phyloP scores from a whole-genome alignment of 2,888 invertebrate species.

The Poecilobothrus nobilitatus region DNA sequence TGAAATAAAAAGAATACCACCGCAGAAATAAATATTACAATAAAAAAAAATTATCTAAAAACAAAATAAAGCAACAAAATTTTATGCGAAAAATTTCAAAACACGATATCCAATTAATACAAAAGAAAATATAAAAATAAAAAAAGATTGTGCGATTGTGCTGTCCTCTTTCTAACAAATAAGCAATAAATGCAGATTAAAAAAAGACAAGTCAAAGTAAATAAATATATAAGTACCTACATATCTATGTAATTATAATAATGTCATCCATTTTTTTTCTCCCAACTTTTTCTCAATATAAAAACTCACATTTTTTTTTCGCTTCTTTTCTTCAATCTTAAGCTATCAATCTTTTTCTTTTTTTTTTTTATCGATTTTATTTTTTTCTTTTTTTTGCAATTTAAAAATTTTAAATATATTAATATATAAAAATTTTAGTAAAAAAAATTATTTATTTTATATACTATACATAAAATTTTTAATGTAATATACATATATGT shows the following conservation, averaged over 20 bases:
- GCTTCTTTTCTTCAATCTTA: not conserved
- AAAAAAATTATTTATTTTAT: no score
- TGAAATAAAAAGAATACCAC: not conserved
- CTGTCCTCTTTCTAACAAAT: slow-evolving; percentile 6
- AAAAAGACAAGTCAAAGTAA: slow-evolving; percentile 6
- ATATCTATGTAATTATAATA: slow-evolving; percentile 5
- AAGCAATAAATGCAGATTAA: slow-evolving; percentile 6
- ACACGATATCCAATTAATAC: slow-evolving; percentile 3
- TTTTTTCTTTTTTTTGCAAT: not conserved
- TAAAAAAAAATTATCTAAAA: not conserved
- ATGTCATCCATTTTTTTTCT: slow-evolving; percentile 2
- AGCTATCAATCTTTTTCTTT: not conserved
- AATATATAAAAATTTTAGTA: no score
- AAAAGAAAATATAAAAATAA: not conserved
- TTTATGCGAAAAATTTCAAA: not conserved
- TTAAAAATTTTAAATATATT: not conserved
- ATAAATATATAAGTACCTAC: slow-evolving; percentile 1
- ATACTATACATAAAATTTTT: no score
- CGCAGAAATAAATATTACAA: not conserved
- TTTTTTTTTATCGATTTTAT: not conserved
- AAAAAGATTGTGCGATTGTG: not conserved
- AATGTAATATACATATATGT: no score
- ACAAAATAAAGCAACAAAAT: not conserved
- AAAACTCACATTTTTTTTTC: no score
- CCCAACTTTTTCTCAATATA: not conserved